Evolutionary conservation across 2,797 vertebrate genomes (phyloP).

Genomic region (Poeciliopsis paucimaculata): DNA sequence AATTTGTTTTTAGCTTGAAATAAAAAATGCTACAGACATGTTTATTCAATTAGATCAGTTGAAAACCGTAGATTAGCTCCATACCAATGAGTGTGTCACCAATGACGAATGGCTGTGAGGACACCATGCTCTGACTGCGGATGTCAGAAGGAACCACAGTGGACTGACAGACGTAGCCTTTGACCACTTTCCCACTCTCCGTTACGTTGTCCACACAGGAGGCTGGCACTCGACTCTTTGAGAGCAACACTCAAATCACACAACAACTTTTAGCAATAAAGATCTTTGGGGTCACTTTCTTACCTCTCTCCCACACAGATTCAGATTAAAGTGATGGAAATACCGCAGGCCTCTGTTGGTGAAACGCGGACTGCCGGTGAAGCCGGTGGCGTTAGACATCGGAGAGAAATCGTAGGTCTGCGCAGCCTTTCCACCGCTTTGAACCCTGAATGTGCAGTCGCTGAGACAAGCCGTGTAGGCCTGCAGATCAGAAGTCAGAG

Average conservation of each 20-base stretch:
- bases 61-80: slow-evolving; percentile 13
- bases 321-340: slow-evolving; percentile 87
- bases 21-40: neutral
- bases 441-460: slow-evolving; percentile 82
- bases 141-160: slow-evolving; percentile 88
- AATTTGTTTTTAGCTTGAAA: neutral
- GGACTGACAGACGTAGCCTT: slow-evolving; percentile 89
- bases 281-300: slow-evolving; percentile 10
- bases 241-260: neutral
- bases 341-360: slow-evolving; percentile 91
- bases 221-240: slow-evolving; percentile 82
- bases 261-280: neutral
- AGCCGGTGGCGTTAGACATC: slow-evolving; percentile 73
- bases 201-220: slow-evolving; percentile 90
- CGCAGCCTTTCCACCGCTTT: slow-evolving; percentile 35
- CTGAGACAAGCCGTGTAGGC: slow-evolving; percentile 87
- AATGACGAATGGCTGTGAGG: slow-evolving; percentile 90
- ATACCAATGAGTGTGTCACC: slow-evolving; percentile 88
- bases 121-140: slow-evolving; percentile 84
- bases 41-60: neutral
- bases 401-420: slow-evolving; percentile 87
- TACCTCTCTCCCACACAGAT: slow-evolving; percentile 91
- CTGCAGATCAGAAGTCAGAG: slow-evolving; percentile 67
- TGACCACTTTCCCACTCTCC: slow-evolving; percentile 79
- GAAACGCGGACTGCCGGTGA: slow-evolving; percentile 87